Evolutionary conservation across 1,140 invertebrate species (phyloP), one percentile per base, ranked within the genome.

Genomic region (Solenopsis invicta): DNA sequence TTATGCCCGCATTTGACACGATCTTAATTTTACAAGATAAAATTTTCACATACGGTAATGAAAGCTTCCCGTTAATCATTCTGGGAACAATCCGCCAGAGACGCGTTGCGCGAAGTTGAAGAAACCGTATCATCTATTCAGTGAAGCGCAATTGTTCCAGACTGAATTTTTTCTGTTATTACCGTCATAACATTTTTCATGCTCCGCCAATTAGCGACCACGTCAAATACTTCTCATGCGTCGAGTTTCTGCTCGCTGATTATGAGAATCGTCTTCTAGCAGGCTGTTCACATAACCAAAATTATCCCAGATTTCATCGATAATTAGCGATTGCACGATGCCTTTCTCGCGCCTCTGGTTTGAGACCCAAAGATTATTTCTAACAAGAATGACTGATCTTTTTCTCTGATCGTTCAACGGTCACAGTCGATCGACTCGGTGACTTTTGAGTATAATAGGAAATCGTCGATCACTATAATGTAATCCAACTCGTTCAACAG

Each of bases 261-360:
- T 90, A 81, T 80, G 37, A 37, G 78, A 84, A 52, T 48, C 34
- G 37, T 90, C 89, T 91, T 90, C 89, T 84, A 87, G 90, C 89
- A 76, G 66, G 24, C 29, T 41, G 71, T 37, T 74, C 75, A 75
- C 59, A 21, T 74, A 84, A 84, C 48, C 59, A 21, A 61, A 37
- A 81, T 78, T 62, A 56, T 48, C 52, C 41, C 50, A 86, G 88
- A 54, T 54, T 76, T 66, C 29, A 80, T 78, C 59, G 54, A 37
- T 85, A 87, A 90, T 87, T 90, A 89, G 18, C 50, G 24, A 54
- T 50, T 75, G 50, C 37, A 45, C 48, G 18, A 24, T 13, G 54
- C 18, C 67, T 41, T 4, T 56, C 21, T 81, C 37, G 59, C 16
- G 5, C 5, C 41, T 41, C 41, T 29, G 24, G 81, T 16, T 75